Percentiles rank a stretch among this genome's conserved stretches.
Evolutionary conservation across 1,140 invertebrate genomes (phyloP).

Genomic region (Drosophila mojavensis): DNA sequence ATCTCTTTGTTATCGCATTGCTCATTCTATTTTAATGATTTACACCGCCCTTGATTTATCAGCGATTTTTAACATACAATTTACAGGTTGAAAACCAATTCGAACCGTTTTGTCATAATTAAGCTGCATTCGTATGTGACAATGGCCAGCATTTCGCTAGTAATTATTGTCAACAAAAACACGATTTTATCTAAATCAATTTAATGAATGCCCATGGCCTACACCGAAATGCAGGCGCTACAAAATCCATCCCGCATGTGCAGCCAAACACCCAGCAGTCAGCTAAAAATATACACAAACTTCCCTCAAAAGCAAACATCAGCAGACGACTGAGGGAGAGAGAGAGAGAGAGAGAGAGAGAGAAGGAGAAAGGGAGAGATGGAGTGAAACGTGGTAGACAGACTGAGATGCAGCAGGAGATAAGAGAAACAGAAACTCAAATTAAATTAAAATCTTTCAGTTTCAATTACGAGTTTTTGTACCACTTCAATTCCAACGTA

Average conservation of each 20-base stretch:
- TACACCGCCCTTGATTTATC: constrained; percentile 5
- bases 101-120: constrained; percentile 54
- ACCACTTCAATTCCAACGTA: constrained; percentile 79
- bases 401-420: constrained; percentile 57
- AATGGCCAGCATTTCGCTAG: constrained; percentile 47
- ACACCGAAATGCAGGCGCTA: constrained; percentile 44
- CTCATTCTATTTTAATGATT: no score
- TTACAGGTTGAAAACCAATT: constrained; percentile 25
- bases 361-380: not conserved
- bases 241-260: constrained; percentile 41
- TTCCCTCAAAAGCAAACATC: constrained; percentile 38
- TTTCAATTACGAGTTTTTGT: constrained; percentile 83
- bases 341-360: constrained; percentile 2
- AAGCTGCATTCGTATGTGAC: constrained; percentile 43
- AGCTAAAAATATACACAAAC: constrained; percentile 37
- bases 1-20: no score
- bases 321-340: not conserved
- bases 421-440: constrained; percentile 80
- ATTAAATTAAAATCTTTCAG: constrained; percentile 83
- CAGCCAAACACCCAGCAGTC: not conserved
- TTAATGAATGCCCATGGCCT: constrained; percentile 62
- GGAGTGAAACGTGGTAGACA: constrained; percentile 17
- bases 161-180: constrained; percentile 71
- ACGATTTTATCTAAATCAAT: constrained; percentile 79
- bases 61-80: constrained; percentile 25